Evolutionary conservation across 2,888 invertebrate species (phyloP).

Genomic region (Melinopterus prodromus): DNA sequence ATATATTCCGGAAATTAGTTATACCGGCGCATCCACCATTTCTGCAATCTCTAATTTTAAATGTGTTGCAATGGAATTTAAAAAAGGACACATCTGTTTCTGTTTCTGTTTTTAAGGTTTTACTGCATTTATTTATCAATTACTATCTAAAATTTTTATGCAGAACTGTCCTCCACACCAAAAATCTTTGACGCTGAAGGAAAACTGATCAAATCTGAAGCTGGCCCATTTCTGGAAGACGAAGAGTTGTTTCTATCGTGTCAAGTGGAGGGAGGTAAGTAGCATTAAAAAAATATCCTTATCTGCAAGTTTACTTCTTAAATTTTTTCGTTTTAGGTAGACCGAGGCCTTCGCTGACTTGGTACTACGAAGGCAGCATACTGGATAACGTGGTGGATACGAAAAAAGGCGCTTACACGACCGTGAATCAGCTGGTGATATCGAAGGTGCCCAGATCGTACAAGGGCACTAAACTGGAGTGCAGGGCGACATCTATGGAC

Average conservation of each 20-base stretch:
- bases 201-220: constrained; percentile 77
- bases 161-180: constrained; percentile 83
- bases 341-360: constrained; percentile 81
- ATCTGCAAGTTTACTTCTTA: not conserved
- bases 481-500: constrained; percentile 75
- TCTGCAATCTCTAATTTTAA: not conserved
- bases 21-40: not conserved
- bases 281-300: not conserved
- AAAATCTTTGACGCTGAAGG: constrained; percentile 86
- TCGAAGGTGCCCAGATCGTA: constrained; percentile 75
- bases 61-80: not conserved
- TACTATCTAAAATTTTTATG: constrained; percentile 6
- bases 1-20: not conserved
- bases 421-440: constrained; percentile 80
- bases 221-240: constrained; percentile 88
- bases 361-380: constrained; percentile 82
- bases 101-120: not conserved
- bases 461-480: constrained; percentile 78
- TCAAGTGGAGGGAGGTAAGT: constrained; percentile 84
- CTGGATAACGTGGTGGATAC: constrained; percentile 78
- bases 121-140: not conserved
- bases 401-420: constrained; percentile 67
- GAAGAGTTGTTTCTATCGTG: constrained; percentile 85
- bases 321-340: constrained; percentile 67
- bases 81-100: not conserved